Percentiles rank a stretch among this genome's conserved stretches.
Conservation (phyloP, 2,113 vertebrate species). For the Carassius carassius region DNA sequence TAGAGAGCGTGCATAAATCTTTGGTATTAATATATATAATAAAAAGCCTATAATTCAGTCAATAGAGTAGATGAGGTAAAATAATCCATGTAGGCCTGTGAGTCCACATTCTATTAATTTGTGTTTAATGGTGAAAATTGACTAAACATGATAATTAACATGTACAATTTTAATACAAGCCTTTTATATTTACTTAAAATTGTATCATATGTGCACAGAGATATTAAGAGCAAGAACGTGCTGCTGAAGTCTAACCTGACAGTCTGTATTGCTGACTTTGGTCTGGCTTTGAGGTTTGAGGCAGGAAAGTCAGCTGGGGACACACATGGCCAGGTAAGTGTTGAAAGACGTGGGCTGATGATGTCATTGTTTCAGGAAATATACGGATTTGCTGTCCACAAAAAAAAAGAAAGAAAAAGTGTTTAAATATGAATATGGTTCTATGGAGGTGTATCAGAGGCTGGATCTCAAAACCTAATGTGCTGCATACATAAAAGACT, state of each 20-base stretch:
- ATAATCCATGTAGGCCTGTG: no score
- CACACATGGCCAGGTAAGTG: conserved; percentile 93
- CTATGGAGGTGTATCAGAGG: conserved; percentile 5
- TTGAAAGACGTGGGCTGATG: not conserved
- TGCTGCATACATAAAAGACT: conserved; percentile 1
- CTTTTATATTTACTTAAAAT: not conserved
- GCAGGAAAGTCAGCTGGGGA: conserved; percentile 97
- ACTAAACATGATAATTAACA: no score
- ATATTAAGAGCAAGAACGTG: conserved; percentile 98
- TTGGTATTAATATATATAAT: no score
- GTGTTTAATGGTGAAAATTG: no score
- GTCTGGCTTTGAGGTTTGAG: conserved; percentile 95
- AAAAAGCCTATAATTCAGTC: no score
- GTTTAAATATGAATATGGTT: conserved; percentile 9
- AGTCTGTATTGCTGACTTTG: conserved; percentile 95
- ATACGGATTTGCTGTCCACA: no score
- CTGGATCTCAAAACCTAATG: not conserved
- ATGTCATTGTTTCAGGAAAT: no score
- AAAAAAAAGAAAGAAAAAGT: not conserved
- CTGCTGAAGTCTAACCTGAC: conserved; percentile 95
- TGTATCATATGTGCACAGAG: conserved; percentile 73
- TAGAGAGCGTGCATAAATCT: no score
- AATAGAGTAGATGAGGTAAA: no score
- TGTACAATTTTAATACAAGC: no score
- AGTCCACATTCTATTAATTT: no score